Evolutionary conservation across 2,113 vertebrate species (phyloP).

Genomic region (Euleptes europaea): DNA sequence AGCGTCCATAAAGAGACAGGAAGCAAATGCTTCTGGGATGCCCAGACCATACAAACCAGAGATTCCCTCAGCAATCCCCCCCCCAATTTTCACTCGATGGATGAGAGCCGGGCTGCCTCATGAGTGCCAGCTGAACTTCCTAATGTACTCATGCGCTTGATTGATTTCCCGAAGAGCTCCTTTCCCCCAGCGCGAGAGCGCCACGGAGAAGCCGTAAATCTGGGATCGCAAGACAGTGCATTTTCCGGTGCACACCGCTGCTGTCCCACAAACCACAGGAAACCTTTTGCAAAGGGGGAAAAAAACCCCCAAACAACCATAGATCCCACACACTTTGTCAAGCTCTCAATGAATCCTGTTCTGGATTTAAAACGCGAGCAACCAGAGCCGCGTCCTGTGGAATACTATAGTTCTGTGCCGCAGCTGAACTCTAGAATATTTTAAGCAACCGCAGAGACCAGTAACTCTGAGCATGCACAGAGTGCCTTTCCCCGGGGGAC

Average conservation of each 20-base stretch:
- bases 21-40: neutral
- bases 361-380: too few relatives aligned
- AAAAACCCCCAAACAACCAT: too few relatives aligned
- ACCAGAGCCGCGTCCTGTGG: too few relatives aligned
- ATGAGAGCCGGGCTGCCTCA: neutral
- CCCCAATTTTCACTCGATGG: neutral
- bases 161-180: neutral
- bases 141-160: constrained; percentile 13
- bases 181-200: neutral
- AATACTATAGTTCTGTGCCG: too few relatives aligned
- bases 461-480: neutral
- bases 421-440: too few relatives aligned
- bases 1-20: neutral
- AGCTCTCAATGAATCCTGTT: too few relatives aligned
- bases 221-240: neutral
- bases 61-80: neutral
- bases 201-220: neutral
- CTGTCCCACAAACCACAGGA: neutral
- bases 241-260: neutral
- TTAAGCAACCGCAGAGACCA: neutral
- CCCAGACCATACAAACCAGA: neutral
- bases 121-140: neutral
- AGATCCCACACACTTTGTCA: too few relatives aligned
- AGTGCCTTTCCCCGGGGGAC: neutral
- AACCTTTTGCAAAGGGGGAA: neutral